A percentile compares a stretch with the other conserved stretches of the same genome.
phyloP scores from a whole-genome alignment of 2,113 vertebrate species.

The Pelecanus crispus region DNA sequence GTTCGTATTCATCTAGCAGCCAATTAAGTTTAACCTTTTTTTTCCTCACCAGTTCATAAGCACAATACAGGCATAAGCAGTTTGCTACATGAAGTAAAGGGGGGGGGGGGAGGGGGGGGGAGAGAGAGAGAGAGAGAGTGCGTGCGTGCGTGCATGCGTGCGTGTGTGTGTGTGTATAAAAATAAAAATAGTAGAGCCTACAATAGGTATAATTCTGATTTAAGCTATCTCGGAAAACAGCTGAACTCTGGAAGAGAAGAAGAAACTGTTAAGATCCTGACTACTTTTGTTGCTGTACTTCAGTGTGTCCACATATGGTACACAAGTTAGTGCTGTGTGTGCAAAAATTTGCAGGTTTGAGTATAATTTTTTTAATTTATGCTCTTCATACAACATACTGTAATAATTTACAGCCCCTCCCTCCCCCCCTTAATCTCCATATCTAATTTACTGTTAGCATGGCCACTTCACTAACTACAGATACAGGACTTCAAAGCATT shows the following conservation, averaged over 20 bases:
- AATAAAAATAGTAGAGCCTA: neutral
- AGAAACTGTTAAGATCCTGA: neutral
- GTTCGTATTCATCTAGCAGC: neutral
- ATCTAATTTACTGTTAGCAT: neutral
- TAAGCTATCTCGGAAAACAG: neutral
- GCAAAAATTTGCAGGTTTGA: neutral
- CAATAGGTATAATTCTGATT: neutral
- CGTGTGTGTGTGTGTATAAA: neutral
- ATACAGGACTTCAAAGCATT: neutral
- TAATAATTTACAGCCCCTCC: too few relatives aligned
- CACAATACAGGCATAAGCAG: neutral
- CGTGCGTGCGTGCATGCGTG: fast-evolving
- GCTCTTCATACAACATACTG: neutral
- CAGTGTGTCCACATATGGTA: neutral
- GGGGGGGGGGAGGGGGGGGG: too few relatives aligned
- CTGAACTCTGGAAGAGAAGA: neutral
- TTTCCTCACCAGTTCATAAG: neutral
- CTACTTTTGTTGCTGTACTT: neutral
- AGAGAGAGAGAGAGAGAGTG: too few relatives aligned
- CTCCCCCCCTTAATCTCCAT: neutral
- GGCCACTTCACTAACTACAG: neutral
- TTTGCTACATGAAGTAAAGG: neutral
- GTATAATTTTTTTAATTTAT: neutral
- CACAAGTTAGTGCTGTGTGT: neutral
- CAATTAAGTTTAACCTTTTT: neutral